Percentiles rank a stretch among this genome's conserved stretches.
phyloP scores from a whole-genome alignment of 1,140 invertebrate genomes.

The Tetramorium simillimum region DNA sequence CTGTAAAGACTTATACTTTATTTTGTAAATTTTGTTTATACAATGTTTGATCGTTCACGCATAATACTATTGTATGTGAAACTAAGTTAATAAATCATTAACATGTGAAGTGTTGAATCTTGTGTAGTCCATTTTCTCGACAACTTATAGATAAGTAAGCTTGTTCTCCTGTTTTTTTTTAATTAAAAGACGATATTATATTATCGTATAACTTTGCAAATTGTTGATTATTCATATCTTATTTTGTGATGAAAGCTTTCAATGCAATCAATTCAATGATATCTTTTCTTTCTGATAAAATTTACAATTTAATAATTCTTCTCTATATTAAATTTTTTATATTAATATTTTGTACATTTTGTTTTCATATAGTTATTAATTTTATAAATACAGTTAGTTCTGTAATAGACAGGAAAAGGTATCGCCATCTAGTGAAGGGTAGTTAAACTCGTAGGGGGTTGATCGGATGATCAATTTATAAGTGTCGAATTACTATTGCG shows the following conservation, averaged over 20 bases:
- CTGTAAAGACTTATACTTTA: conserved; percentile 86
- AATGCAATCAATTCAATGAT: background rate
- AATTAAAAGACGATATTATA: background rate
- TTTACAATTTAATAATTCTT: background rate
- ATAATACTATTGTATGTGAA: conserved; percentile 86
- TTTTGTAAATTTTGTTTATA: conserved; percentile 87
- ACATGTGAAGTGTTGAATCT: conserved; percentile 83
- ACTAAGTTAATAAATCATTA: conserved; percentile 86
- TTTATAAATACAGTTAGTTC: background rate
- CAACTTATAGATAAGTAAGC: background rate
- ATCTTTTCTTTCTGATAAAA: background rate
- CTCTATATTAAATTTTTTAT: background rate
- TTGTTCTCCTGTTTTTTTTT: background rate
- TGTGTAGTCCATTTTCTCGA: conserved; percentile 30
- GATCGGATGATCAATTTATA: conserved; percentile 6
- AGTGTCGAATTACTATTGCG: background rate
- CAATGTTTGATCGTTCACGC: conserved; percentile 85
- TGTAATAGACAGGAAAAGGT: background rate
- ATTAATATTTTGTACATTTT: background rate
- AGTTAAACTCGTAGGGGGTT: background rate
- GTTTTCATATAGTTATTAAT: background rate
- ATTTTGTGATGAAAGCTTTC: background rate
- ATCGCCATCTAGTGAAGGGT: conserved; percentile 24
- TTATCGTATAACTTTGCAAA: background rate
- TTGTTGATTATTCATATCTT: background rate